Evolutionary conservation across 2,888 invertebrate species (phyloP).

Genomic region (Spodoptera picta): DNA sequence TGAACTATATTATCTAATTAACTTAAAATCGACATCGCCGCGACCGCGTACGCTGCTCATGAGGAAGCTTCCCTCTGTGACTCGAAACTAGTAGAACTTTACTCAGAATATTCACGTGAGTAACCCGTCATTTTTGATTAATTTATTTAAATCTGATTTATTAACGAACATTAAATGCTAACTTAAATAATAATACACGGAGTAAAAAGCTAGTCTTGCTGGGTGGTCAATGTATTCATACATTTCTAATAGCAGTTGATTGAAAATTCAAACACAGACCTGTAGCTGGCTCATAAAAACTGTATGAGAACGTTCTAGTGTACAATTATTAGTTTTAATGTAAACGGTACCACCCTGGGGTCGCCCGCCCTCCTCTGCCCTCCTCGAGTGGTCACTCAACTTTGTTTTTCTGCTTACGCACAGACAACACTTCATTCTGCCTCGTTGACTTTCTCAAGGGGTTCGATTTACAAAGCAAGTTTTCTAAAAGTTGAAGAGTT

Average conservation of each 20-base stretch:
- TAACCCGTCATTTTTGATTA: too few relatives aligned
- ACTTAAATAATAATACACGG: not conserved
- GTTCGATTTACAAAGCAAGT: conserved; percentile 54
- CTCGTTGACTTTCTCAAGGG: conserved; percentile 63
- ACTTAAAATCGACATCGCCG: too few relatives aligned
- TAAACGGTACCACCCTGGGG: conserved; percentile 40
- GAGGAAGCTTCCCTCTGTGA: too few relatives aligned
- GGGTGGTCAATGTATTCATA: not conserved
- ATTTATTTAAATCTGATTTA: not conserved
- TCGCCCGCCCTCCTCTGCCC: conserved; percentile 39
- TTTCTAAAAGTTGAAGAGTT: conserved; percentile 47
- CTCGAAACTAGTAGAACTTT: too few relatives aligned
- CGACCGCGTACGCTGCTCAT: too few relatives aligned
- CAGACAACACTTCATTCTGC: conserved; percentile 61
- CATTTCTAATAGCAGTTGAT: not conserved
- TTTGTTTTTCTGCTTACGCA: conserved; percentile 75
- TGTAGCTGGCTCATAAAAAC: conserved; percentile 12
- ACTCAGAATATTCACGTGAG: too few relatives aligned
- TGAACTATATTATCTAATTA: too few relatives aligned
- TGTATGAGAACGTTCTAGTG: conserved; percentile 10
- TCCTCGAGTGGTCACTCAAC: conserved; percentile 75
- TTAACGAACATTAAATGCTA: not conserved
- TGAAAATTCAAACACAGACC: conserved; percentile 4
- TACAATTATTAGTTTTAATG: conserved; percentile 31
- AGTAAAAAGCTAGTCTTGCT: not conserved